These are phyloP conservation scores for Himalopsyche phryganea DNA, from an alignment of 1,140 invertebrate genomes.

Conservation along the genomic window DNA sequence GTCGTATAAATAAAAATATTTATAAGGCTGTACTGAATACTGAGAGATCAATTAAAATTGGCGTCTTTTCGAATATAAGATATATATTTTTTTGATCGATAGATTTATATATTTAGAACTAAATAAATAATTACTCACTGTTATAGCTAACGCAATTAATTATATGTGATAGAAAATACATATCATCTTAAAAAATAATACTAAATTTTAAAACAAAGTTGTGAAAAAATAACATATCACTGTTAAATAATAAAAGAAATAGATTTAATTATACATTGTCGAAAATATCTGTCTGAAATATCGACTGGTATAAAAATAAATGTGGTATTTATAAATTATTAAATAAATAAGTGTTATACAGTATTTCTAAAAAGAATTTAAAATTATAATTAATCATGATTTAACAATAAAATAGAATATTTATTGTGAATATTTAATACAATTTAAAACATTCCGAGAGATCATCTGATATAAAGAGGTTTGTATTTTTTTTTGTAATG, in stretches of 20 bases:
- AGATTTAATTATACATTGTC: neutral
- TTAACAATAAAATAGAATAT: no score
- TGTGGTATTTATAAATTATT: no score
- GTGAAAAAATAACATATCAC: conserved; percentile 18
- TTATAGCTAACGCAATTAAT: conserved; percentile 17
- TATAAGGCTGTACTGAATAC: conserved; percentile 8
- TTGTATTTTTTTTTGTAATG: no score
- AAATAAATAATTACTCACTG: conserved; percentile 13
- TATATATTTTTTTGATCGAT: conserved; percentile 17
- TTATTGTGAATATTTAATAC: no score
- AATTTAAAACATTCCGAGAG: no score
- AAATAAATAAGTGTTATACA: no score
- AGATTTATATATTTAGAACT: conserved; percentile 7
- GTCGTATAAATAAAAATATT: neutral
- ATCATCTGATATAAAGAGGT: no score
- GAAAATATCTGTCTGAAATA: neutral
- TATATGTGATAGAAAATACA: conserved; percentile 31
- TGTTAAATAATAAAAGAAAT: neutral
- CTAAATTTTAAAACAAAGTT: conserved; percentile 9
- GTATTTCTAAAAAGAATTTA: no score
- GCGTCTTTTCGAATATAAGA: neutral
- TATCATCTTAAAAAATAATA: conserved; percentile 23
- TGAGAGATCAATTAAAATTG: neutral
- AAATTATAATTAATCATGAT: no score
- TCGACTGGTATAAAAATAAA: no score